Conservation (phyloP, 2,797 vertebrate species). For the Silurus lanzhouensis region DNA sequence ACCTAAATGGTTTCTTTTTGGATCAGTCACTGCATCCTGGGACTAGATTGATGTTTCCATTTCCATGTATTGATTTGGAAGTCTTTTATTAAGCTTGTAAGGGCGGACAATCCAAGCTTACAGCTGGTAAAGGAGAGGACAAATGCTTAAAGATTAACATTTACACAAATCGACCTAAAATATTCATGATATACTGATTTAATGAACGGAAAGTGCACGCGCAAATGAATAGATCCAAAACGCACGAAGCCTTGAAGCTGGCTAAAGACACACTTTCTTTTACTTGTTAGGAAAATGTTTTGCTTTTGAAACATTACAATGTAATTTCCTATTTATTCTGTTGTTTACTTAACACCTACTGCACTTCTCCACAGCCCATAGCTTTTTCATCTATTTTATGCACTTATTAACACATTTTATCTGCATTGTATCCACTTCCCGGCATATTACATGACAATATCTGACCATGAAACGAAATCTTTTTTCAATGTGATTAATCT, state of each 20-base stretch:
- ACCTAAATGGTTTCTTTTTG: not conserved
- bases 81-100: conserved; percentile 1
- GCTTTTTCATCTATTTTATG: too few relatives aligned
- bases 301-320: too few relatives aligned
- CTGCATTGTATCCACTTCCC: too few relatives aligned
- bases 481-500: too few relatives aligned
- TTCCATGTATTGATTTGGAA: conserved; percentile 22
- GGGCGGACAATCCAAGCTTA: not conserved
- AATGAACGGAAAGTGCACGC: not conserved
- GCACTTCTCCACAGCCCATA: too few relatives aligned
- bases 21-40: not conserved
- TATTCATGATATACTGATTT: not conserved
- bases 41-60: conserved; percentile 7
- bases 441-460: too few relatives aligned
- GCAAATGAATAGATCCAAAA: not conserved
- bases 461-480: too few relatives aligned
- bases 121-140: not conserved
- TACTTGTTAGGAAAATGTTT: too few relatives aligned
- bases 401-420: too few relatives aligned
- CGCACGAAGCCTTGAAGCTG: not conserved
- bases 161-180: not conserved
- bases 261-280: not conserved
- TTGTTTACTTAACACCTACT: too few relatives aligned
- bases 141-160: not conserved
- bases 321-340: too few relatives aligned